Conservation (phyloP, 2,888 invertebrate genomes). For the Eupithecia vulgata region DNA sequence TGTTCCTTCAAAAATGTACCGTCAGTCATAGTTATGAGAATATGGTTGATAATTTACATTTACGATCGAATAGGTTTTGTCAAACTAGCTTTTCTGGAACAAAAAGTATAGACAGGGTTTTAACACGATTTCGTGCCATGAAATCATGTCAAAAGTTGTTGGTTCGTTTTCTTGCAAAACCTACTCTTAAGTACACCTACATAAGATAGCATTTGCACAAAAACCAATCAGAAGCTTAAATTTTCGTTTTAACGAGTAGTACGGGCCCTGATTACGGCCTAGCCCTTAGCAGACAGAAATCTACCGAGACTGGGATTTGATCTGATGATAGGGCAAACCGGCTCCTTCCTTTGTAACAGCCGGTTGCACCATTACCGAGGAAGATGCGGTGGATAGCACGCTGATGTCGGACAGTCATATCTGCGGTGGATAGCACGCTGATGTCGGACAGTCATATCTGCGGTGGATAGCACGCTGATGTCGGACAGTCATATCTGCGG, state of each 20-base stretch:
- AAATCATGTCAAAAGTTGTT: no score
- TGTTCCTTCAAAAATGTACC: neutral
- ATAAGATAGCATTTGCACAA: neutral
- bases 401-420: neutral
- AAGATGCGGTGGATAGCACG: neutral
- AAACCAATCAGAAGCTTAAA: neutral
- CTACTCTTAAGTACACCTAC: neutral
- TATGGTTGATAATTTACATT: neutral
- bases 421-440: no score
- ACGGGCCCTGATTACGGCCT: neutral
- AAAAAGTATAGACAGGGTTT: no score
- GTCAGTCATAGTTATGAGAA: neutral
- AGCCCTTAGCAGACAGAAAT: neutral
- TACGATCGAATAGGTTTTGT: no score
- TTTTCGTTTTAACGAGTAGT: neutral
- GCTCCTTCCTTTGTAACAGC: neutral
- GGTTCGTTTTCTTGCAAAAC: neutral
- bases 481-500: no score
- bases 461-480: neutral
- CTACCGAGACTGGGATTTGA: neutral
- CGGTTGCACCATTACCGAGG: neutral
- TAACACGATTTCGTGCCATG: no score
- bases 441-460: neutral
- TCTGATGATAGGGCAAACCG: neutral
- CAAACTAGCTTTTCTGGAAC: no score